Percentiles rank a stretch among this genome's conserved stretches.
Conservation (phyloP, 37 sponge, comb jelly and placozoan species). For the Tethya wilhelma region DNA sequence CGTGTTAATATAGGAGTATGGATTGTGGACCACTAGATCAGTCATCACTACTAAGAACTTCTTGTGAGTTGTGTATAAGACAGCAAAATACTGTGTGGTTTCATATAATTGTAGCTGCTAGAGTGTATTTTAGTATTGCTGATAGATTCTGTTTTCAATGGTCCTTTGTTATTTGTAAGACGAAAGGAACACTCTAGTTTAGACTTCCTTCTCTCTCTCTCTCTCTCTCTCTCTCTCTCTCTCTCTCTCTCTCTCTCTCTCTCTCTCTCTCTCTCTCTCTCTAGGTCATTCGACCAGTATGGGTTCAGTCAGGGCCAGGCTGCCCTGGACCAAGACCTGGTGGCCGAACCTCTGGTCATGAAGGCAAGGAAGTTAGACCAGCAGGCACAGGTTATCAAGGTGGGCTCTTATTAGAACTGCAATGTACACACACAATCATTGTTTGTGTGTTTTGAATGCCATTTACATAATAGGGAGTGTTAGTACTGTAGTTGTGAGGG, state of each 20-base stretch:
- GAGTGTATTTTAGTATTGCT: too few relatives aligned
- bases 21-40: constrained; percentile 52
- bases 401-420: neutral
- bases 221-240: neutral
- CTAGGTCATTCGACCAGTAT: constrained; percentile 47
- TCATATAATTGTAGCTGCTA: neutral
- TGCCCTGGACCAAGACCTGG: neutral
- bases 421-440: neutral
- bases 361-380: constrained; percentile 48
- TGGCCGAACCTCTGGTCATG: constrained; percentile 1
- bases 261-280: neutral
- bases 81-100: constrained; percentile 5
- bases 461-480: neutral
- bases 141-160: too few relatives aligned
- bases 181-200: neutral
- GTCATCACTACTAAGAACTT: neutral
- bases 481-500: neutral
- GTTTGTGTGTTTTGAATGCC: neutral
- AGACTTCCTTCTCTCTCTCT: neutral
- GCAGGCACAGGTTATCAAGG: constrained; percentile 34
- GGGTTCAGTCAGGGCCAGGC: constrained; percentile 20
- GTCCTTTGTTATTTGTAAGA: too few relatives aligned
- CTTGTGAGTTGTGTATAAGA: too few relatives aligned
- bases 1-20: too few relatives aligned
- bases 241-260: neutral